phyloP scores from a whole-genome alignment of 2,113 vertebrate genomes.

The Petaurus breviceps region DNA sequence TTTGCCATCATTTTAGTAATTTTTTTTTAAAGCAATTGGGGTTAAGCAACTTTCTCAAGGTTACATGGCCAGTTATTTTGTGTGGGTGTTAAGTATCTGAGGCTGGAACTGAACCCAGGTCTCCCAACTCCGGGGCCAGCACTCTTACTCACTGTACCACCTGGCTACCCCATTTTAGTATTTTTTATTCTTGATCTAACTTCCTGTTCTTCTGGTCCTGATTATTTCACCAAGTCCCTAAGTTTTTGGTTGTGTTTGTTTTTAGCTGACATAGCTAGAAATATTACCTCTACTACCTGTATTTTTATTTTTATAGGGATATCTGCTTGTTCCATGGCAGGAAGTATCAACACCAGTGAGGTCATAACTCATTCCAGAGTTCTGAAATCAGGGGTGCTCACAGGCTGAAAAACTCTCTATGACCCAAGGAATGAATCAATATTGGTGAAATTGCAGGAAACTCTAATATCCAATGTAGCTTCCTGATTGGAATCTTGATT shows the following conservation, averaged over 20 bases:
- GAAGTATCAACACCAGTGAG: background rate
- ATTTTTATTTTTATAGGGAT: slow-evolving; percentile 49
- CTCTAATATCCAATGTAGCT: background rate
- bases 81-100: too few relatives aligned
- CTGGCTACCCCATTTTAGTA: too few relatives aligned
- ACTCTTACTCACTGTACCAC: too few relatives aligned
- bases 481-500: background rate
- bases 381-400: slow-evolving; percentile 13
- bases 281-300: background rate
- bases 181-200: background rate
- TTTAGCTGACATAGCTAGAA: background rate
- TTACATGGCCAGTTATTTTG: too few relatives aligned
- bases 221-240: slow-evolving; percentile 27
- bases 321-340: background rate
- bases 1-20: background rate
- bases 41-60: too few relatives aligned
- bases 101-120: too few relatives aligned
- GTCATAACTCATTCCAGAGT: background rate
- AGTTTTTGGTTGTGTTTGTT: background rate
- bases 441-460: slow-evolving; percentile 9
- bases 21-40: too few relatives aligned
- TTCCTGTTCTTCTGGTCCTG: background rate
- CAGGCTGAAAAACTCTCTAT: background rate
- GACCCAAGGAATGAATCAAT: slow-evolving; percentile 18
- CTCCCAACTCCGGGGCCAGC: too few relatives aligned